Evolutionary conservation across 1,140 invertebrate species (phyloP), one percentile per base, ranked within the genome.

Genomic region (Leptoteleia sp.): DNA sequence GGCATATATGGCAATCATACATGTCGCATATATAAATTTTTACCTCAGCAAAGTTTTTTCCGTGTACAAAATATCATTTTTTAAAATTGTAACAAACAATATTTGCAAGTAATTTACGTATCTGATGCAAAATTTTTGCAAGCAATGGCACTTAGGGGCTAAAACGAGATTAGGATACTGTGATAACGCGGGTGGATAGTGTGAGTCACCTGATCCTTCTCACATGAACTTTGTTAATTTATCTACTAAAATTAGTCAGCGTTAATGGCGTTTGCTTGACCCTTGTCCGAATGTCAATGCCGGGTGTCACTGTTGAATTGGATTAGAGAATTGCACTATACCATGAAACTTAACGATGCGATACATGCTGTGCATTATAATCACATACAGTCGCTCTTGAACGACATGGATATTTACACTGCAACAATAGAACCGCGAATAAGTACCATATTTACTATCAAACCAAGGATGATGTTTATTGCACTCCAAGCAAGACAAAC

Each of bases 201-300:
- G 76, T 55, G 37, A 45, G 62, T 25, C 42, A 59, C 65, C 59
- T 37, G 43, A 57, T 27, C 47, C 65, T 55, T 13, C 68, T 68
- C 29, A 62, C n/a, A 72, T 80, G 52, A 54, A 31, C 15, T 25
- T 80, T 52, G 57, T 81, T 79, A 79, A 38, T 40, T 65, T 43
- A 79, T 79, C 48, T 59, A 38, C 57, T 33, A 61, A 76, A 81
- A 80, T 82, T 80, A 77, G 81, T 37, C 61, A 17, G 11, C 50
- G 70, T 64, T 83, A 84, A 84, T 83, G 70, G 67, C 62, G 31
- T 80, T 81, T 81, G 77, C 76, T 81, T 82, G 81, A 82, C 76
- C 82, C 81, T 80, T 76, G 71, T 82, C 72, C 76, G 22, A 57
- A 48, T 75, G 80, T 79, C 80, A 72, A 76, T 71, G 54, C 38